These are phyloP conservation scores for Characodon lateralis DNA, from an alignment of 2,797 vertebrate species.

Conservation along the genomic window DNA sequence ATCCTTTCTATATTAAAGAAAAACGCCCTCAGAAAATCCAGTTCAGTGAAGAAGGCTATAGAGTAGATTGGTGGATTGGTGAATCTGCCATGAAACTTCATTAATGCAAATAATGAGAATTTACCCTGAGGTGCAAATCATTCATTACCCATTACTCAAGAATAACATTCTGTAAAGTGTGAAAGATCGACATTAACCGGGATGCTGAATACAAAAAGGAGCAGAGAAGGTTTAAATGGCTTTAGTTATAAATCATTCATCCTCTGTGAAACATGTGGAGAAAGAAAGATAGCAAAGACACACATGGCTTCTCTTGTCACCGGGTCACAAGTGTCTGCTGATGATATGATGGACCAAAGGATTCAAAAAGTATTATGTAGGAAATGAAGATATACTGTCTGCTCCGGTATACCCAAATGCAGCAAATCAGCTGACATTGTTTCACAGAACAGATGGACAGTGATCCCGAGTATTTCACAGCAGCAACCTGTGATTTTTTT, in stretches of 20 bases:
- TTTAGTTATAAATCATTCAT: slow-evolving; percentile 6
- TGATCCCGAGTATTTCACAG: slow-evolving; percentile 2
- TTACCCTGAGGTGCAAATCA: slow-evolving; percentile 7
- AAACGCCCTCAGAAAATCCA: slow-evolving; percentile 4
- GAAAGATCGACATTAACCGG: neutral
- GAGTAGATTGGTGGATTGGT: slow-evolving; percentile 4
- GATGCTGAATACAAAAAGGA: neutral
- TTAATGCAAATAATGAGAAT: slow-evolving; percentile 5
- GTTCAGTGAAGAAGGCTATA: slow-evolving; percentile 11
- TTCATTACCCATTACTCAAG: slow-evolving; percentile 4
- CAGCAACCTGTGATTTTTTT: neutral
- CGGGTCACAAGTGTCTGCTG: slow-evolving; percentile 8
- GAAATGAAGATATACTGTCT: neutral
- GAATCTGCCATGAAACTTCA: slow-evolving; percentile 16
- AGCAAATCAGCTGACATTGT: neutral
- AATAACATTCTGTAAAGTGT: neutral
- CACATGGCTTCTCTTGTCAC: slow-evolving; percentile 10
- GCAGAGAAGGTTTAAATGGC: neutral
- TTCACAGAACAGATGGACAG: slow-evolving; percentile 13
- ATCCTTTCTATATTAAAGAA: slow-evolving; percentile 14
- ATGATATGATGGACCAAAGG: slow-evolving; percentile 5
- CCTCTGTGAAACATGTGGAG: neutral
- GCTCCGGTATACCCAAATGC: neutral
- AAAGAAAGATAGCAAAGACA: slow-evolving; percentile 11
- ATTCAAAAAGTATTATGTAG: slow-evolving; percentile 9